These are phyloP conservation scores for Eptatretus atami DNA, from an alignment of 2,797 vertebrate genomes.

Conservation along the genomic window DNA sequence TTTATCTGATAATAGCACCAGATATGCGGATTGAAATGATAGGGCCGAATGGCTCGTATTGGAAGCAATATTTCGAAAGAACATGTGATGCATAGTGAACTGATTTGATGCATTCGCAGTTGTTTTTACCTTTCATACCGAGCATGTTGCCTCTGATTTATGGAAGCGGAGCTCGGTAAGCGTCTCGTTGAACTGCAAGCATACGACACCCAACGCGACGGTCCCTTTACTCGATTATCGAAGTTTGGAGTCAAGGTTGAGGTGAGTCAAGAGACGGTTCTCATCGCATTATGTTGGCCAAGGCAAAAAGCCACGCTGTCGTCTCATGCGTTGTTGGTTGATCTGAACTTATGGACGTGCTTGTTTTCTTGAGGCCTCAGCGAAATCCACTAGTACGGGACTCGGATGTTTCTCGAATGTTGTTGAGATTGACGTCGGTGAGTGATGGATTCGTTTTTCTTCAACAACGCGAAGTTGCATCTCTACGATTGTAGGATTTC, in stretches of 20 bases:
- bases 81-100: no score
- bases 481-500: slow-evolving; percentile 81
- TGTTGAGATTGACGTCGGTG: slow-evolving; percentile 76
- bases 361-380: slow-evolving; percentile 66
- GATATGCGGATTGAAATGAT: no score
- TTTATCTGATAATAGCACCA: no score
- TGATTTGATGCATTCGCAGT: no score
- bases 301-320: slow-evolving; percentile 41
- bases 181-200: slow-evolving; percentile 76
- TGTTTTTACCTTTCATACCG: slow-evolving; percentile 11
- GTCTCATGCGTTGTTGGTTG: slow-evolving; percentile 57
- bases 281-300: slow-evolving; percentile 89
- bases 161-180: slow-evolving; percentile 77
- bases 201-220: slow-evolving; percentile 66
- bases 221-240: slow-evolving; percentile 66
- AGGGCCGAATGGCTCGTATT: no score
- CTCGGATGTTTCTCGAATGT: slow-evolving; percentile 90
- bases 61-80: no score
- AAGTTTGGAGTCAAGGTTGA: slow-evolving; percentile 88
- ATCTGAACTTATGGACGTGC: slow-evolving; percentile 54
- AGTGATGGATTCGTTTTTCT: slow-evolving; percentile 38
- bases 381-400: slow-evolving; percentile 68
- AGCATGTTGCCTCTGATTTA: slow-evolving; percentile 86
- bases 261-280: slow-evolving; percentile 51
- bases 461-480: slow-evolving; percentile 38